Percentiles rank a stretch among this genome's conserved stretches.
These are phyloP conservation scores for Rallus limicola DNA, from an alignment of 2,113 vertebrate species.

Conservation along the genomic window DNA sequence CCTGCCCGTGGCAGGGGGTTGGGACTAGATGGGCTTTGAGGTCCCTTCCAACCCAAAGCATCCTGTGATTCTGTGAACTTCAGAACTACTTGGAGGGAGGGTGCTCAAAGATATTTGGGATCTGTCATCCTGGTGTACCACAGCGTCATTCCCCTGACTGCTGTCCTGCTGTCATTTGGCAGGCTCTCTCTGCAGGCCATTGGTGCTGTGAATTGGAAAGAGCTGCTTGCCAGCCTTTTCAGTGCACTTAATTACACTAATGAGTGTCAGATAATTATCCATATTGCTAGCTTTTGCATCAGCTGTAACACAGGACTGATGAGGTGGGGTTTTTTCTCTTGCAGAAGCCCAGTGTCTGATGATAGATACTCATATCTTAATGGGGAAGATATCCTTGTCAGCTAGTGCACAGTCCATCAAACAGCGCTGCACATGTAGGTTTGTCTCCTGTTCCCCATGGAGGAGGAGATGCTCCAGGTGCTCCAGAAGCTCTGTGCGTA, in stretches of 20 bases:
- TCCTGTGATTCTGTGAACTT: no score
- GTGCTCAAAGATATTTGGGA: neutral
- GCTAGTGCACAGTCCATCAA: neutral
- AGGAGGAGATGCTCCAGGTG: neutral
- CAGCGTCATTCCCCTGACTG: neutral
- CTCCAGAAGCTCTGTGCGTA: neutral
- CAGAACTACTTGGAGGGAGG: neutral
- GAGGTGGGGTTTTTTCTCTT: neutral
- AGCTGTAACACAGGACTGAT: neutral
- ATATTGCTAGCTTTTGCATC: neutral
- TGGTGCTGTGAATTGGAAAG: no score
- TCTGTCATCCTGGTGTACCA: neutral
- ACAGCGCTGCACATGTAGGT: neutral
- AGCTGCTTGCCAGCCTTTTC: neutral
- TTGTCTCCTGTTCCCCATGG: fast-evolving
- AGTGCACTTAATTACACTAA: neutral
- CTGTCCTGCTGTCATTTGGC: neutral
- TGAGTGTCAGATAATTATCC: neutral
- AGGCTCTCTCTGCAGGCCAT: no score
- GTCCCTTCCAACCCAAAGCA: no score
- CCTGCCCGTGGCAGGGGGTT: no score
- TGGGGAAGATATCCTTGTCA: neutral
- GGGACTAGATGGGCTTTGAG: no score
- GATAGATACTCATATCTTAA: neutral
- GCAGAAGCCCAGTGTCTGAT: neutral